Evolutionary conservation across 2,797 vertebrate genomes (phyloP).

Genomic region (Cossypha niveicapilla): DNA sequence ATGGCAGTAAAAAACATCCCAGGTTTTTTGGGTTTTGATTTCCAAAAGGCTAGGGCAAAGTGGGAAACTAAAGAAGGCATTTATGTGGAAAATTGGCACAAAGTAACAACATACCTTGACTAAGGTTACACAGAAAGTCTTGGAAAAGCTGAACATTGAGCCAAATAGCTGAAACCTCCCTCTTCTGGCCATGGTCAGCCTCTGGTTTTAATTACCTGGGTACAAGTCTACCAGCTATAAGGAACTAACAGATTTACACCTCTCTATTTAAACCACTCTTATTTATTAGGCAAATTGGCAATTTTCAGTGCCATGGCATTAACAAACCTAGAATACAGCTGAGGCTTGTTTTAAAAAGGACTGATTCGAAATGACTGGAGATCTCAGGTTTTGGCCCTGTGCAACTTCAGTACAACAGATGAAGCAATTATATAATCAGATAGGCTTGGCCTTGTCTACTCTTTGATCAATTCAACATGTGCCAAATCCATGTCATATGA

Average conservation of each 20-base stretch:
- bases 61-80: not conserved
- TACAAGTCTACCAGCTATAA: not conserved
- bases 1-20: not conserved
- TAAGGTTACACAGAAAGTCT: not conserved
- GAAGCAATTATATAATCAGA: not conserved
- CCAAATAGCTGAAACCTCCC: not conserved
- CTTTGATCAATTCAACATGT: slow-evolving; percentile 3
- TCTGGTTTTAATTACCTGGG: not conserved
- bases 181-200: not conserved
- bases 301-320: not conserved
- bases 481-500: not conserved
- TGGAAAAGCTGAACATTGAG: not conserved
- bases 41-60: not conserved
- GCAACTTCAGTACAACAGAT: not conserved
- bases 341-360: not conserved
- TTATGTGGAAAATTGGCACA: not conserved
- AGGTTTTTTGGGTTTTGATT: accelerated
- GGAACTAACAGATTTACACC: not conserved
- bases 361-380: not conserved
- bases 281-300: not conserved
- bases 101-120: not conserved
- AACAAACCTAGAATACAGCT: not conserved
- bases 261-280: not conserved
- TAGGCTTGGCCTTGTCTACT: not conserved
- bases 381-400: not conserved